phyloP scores from a whole-genome alignment of 2,113 vertebrate species.

The Aegithalos caudatus region DNA sequence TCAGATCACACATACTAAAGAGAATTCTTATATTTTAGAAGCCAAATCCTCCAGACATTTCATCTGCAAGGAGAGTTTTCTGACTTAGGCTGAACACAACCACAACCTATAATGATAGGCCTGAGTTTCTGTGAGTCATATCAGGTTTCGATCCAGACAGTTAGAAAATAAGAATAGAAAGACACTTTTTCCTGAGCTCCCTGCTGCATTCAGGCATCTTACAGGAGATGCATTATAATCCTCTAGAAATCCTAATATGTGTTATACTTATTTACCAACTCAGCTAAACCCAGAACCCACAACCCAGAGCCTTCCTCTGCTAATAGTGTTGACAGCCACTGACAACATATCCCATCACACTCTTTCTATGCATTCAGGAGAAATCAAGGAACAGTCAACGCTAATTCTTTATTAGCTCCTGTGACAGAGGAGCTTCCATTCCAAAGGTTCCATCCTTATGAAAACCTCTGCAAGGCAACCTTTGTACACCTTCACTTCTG shows the following conservation, averaged over 20 bases:
- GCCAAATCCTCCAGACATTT: neutral
- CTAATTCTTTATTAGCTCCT: neutral
- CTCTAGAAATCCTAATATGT: neutral
- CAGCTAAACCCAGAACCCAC: neutral
- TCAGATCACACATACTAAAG: neutral
- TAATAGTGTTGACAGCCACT: neutral
- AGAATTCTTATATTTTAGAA: neutral
- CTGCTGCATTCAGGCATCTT: neutral
- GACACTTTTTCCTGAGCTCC: neutral
- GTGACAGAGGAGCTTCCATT: neutral
- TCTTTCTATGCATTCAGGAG: neutral
- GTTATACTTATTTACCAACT: neutral
- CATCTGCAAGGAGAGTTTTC: neutral
- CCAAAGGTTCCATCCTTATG: neutral
- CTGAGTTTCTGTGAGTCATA: neutral
- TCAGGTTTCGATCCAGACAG: neutral
- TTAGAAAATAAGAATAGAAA: neutral
- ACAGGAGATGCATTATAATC: neutral
- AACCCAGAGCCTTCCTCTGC: neutral
- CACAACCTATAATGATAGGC: neutral
- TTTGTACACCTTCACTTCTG: neutral
- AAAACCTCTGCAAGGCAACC: neutral
- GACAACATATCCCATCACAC: neutral
- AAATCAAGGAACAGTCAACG: neutral
- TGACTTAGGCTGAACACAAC: neutral